Evolutionary conservation across 2,888 invertebrate genomes (phyloP), one percentile per base, ranked within the genome.

Genomic region (Philhelius pedissequus): DNA sequence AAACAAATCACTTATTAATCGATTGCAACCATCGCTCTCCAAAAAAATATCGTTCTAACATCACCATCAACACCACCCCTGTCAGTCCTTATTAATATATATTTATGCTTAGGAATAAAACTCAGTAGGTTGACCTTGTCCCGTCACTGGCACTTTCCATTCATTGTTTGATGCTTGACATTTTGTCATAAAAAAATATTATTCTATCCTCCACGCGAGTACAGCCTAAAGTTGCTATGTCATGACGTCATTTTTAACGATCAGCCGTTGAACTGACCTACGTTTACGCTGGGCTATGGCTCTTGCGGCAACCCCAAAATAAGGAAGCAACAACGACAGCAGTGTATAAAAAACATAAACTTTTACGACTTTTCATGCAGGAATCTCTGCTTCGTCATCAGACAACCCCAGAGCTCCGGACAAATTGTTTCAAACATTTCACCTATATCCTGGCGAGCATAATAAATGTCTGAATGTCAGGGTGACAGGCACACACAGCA

Each of bases 361-460:
- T 90, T 90, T 90, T 90, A 90, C 90, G 91, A 91, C 89, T 89
- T 62, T 90, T 90, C 89, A 76, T 81, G 83, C 80, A 77, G 77
- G 75, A 84, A 76, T 80, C 84, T 84, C 80, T 80, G 80, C 64
- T 32, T 76, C 80, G 66, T 71, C 60, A 75, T 75, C 80, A 80
- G 80, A 80, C 80, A 76, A 75, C 80, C 84, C 54, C 71, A 27
- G 45, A 64, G 32, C 20, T 48, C 64, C 64, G 60, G 80, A 80
- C 80, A 84, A 80, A 70, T 84, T 84, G 84, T 84, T 84, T 84
- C 80, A 76, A 84, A 80, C 84, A 75, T 84, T 84, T 84, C 84
- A 84, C 80, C 84, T 84, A 84, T 80, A 84, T 84, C 80, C 84
- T 84, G 84, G 80, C 60, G 84, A 79, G 66, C 79, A 80, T 84